A percentile compares a stretch with the other conserved stretches of the same genome.
phyloP scores from a whole-genome alignment of 1,140 invertebrate species.

The Plutomurus gul region DNA sequence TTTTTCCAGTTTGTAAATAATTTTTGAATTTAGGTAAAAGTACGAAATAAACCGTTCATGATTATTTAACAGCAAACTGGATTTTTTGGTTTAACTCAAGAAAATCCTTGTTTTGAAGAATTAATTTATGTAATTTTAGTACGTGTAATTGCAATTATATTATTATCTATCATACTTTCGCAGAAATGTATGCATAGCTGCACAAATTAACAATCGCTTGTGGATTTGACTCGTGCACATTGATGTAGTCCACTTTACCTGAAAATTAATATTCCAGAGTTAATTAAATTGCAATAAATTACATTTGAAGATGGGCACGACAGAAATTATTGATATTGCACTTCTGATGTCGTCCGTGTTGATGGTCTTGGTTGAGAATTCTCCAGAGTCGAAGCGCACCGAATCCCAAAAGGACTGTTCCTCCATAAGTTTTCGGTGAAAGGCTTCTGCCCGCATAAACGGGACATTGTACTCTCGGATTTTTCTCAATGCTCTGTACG shows the following conservation, averaged over 20 bases:
- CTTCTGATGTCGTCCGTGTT: neutral
- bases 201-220: constrained; percentile 46
- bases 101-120: neutral
- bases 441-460: neutral
- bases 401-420: neutral
- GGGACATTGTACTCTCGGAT: too few relatives aligned
- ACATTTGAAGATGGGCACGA: too few relatives aligned
- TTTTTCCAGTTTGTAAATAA: neutral
- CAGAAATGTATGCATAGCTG: constrained; percentile 30
- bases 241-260: constrained; percentile 19
- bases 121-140: neutral
- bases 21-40: too few relatives aligned
- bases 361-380: neutral
- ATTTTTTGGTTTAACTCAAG: neutral
- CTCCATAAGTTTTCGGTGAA: neutral
- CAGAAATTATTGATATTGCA: neutral
- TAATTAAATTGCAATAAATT: neutral
- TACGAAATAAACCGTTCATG: neutral
- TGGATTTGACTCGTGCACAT: constrained; percentile 36
- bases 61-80: neutral
- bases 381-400: neutral
- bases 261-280: neutral
- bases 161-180: too few relatives aligned
- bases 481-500: too few relatives aligned
- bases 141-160: neutral